Percentiles rank a stretch among this genome's conserved stretches.
Evolutionary conservation across 2,113 vertebrate genomes (phyloP).

Genomic region (Notothenia coriiceps): DNA sequence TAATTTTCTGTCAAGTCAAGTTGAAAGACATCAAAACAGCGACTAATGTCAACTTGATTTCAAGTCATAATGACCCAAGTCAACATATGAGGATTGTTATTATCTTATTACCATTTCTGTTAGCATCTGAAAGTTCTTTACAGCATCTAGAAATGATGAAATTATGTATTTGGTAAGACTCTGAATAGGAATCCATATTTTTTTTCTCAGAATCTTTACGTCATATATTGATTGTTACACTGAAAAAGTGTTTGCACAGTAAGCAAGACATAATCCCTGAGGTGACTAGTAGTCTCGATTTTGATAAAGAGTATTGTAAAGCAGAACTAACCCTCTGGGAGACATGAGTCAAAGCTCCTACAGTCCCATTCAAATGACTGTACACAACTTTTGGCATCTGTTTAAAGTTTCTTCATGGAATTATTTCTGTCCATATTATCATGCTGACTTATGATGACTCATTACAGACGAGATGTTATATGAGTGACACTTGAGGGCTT

Average conservation of each 20-base stretch:
- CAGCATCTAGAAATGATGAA: background rate
- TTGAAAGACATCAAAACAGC: too few species aligned
- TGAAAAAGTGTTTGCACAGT: background rate
- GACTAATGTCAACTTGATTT: too few species aligned
- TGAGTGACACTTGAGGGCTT: conserved; percentile 26
- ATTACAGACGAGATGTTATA: conserved; percentile 31
- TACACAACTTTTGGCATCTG: conserved; percentile 22
- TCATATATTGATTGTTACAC: background rate
- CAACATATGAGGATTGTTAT: background rate
- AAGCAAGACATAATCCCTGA: conserved; percentile 14
- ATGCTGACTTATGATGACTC: conserved; percentile 53
- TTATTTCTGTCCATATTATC: conserved; percentile 44
- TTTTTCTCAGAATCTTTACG: background rate
- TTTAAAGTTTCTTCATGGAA: conserved; percentile 26
- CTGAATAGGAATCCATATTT: too few species aligned
- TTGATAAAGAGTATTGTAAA: conserved; percentile 14
- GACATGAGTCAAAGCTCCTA: conserved; percentile 69
- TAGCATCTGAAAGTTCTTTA: background rate
- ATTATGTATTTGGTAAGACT: background rate
- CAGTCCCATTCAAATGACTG: conserved; percentile 42
- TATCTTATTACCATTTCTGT: background rate
- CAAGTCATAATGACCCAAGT: too few species aligned
- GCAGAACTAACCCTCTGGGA: conserved; percentile 45
- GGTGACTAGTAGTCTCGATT: conserved; percentile 53
- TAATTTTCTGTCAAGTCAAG: too few species aligned